These are phyloP conservation scores for Datnioides undecimradiatus DNA, from an alignment of 2,113 vertebrate species.

Conservation along the genomic window DNA sequence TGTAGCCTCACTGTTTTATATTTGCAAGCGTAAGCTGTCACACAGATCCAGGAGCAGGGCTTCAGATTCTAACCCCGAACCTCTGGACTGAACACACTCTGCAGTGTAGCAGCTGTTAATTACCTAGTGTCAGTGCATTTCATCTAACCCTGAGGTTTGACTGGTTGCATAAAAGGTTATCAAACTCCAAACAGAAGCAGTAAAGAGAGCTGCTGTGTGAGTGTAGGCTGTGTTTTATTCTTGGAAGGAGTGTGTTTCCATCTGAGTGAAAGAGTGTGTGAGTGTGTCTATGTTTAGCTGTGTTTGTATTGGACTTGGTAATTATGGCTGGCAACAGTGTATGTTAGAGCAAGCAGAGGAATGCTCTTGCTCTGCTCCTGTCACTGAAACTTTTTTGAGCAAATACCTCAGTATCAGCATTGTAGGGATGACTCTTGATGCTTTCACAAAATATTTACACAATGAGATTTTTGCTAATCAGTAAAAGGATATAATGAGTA, in stretches of 20 bases:
- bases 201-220: background rate
- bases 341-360: constrained; percentile 51
- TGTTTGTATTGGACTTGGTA: constrained; percentile 68
- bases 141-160: background rate
- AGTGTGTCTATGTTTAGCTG: constrained; percentile 62
- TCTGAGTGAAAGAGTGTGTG: constrained; percentile 25
- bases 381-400: constrained; percentile 41
- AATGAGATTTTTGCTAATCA: too few species aligned
- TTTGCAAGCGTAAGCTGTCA: background rate
- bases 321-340: constrained; percentile 65
- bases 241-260: constrained; percentile 34
- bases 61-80: background rate
- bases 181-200: constrained; percentile 9
- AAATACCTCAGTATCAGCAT: too few species aligned
- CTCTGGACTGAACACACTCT: background rate
- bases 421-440: too few species aligned
- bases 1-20: background rate
- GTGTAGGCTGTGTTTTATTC: constrained; percentile 17
- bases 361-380: constrained; percentile 56
- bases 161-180: background rate
- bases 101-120: background rate
- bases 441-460: too few species aligned
- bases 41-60: background rate
- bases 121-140: background rate
- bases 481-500: too few species aligned